A percentile compares a stretch with the other conserved stretches of the same genome.
Evolutionary conservation across 2,888 invertebrate genomes (phyloP).

Genomic region (Subacronicta megacephala): DNA sequence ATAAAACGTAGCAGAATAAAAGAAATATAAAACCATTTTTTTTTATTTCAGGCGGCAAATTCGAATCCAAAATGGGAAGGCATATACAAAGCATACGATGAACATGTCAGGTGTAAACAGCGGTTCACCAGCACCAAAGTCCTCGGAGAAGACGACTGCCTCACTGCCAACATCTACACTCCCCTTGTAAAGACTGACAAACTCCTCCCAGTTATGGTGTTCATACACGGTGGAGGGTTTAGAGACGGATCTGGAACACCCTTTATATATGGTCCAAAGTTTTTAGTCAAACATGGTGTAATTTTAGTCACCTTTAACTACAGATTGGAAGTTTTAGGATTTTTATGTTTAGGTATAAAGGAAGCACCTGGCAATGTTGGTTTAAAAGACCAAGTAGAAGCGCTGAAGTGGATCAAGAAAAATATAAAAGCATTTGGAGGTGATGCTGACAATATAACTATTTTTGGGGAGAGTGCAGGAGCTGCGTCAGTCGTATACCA

Average conservation of each 20-base stretch:
- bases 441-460: constrained; percentile 78
- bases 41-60: constrained; percentile 69
- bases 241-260: constrained; percentile 80
- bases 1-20: too few relatives aligned
- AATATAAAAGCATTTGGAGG: constrained; percentile 81
- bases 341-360: constrained; percentile 78
- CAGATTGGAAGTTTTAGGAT: constrained; percentile 80
- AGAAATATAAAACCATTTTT: too few relatives aligned
- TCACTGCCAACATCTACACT: constrained; percentile 78
- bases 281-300: constrained; percentile 73
- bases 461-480: constrained; percentile 86
- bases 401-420: constrained; percentile 76
- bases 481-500: constrained; percentile 79
- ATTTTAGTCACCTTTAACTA: constrained; percentile 83
- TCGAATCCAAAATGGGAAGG: constrained; percentile 74
- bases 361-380: constrained; percentile 83
- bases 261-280: constrained; percentile 79
- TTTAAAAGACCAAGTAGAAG: constrained; percentile 82
- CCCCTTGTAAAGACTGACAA: constrained; percentile 58
- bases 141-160: constrained; percentile 78
- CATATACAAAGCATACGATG: constrained; percentile 70
- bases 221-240: constrained; percentile 84
- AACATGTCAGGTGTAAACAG: constrained; percentile 78
- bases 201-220: constrained; percentile 80
- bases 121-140: constrained; percentile 68